Evolutionary conservation across 1,140 invertebrate genomes (phyloP), one percentile per base, ranked within the genome.

Genomic region (Drosophila grimshawi): DNA sequence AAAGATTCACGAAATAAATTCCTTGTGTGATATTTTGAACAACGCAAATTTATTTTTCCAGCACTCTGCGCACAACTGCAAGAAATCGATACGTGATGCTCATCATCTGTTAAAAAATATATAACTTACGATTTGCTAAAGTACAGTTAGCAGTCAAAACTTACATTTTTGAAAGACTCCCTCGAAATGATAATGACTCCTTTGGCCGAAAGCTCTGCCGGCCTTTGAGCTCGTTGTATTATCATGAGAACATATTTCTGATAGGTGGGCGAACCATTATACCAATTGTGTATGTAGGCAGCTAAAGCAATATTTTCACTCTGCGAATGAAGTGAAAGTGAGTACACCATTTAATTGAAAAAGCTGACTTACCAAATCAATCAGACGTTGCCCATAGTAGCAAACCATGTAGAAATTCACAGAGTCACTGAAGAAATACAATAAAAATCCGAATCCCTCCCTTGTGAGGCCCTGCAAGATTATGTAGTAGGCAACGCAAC

Each of bases 401-500:
- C 78, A 76, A 30, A 86, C 70, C 66, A 78, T 65, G 43, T 78
- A 86, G 8, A 86, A 86, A 55, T 86, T 81, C 2, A 69, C 65
- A 1, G 74, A 43, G 8, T 51, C 5, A n/a, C 64, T 75, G 32
- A 53, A 46, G 56, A 80, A 86, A 3, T 86, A 56, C 29, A 78
- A 6, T 4, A 75, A 11, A 49, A 67, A 86, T 11, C 78, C 73
- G 1, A 78, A 43, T 11, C 78, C 77, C n/a, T 86, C 78, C 11
- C 29, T 30, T 27, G 67, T 86, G 1, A 86, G 5, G 3, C 81
- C 81, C 48, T 75, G 51, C 0, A 78, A 51, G 3, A 86, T 41
- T 2, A 66, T 57, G 6, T 80, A 80, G 37, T 66, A 53, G 7
- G 65, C 65, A 8, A 67, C 43, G 5, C 68, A 77, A 19, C 81